A percentile compares a stretch with the other conserved stretches of the same genome.
Evolutionary conservation across 1,140 invertebrate species (phyloP).

Genomic region (Micrasema longulum): DNA sequence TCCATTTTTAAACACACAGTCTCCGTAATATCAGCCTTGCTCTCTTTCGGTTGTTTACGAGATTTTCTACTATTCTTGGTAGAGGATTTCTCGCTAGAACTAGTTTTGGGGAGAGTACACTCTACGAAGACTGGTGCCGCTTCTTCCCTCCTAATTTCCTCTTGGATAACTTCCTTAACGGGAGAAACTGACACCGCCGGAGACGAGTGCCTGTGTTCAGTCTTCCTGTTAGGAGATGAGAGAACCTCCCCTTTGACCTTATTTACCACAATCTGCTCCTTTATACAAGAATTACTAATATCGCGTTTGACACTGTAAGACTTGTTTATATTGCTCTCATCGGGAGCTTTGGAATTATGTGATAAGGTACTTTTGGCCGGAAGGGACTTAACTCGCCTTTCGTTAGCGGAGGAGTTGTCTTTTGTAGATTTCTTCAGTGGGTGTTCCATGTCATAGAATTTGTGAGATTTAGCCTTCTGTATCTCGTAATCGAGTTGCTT

Average conservation of each 20-base stretch:
- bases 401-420: constrained; percentile 45
- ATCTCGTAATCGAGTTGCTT: constrained; percentile 73
- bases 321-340: constrained; percentile 4
- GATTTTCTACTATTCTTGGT: constrained; percentile 39
- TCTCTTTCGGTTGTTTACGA: constrained; percentile 29
- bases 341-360: not conserved
- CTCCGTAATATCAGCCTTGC: constrained; percentile 14
- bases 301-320: constrained; percentile 33
- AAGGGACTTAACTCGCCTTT: constrained; percentile 37
- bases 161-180: constrained; percentile 37
- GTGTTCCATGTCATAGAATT: constrained; percentile 45
- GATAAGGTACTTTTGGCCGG: constrained; percentile 27
- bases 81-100: no score
- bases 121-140: not conserved
- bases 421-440: constrained; percentile 42
- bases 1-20: not conserved
- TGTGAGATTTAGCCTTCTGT: constrained; percentile 62
- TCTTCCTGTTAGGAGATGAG: constrained; percentile 5
- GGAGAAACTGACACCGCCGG: constrained; percentile 35
- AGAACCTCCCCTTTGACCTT: constrained; percentile 42
- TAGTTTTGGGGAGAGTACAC: constrained; percentile 16
- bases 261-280: constrained; percentile 36
- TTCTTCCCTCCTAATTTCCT: constrained; percentile 37
- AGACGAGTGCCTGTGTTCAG: constrained; percentile 3
- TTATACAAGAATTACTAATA: constrained; percentile 28